Evolutionary conservation across 1,140 invertebrate genomes (phyloP).

Genomic region (Saccostrea cuccullata): DNA sequence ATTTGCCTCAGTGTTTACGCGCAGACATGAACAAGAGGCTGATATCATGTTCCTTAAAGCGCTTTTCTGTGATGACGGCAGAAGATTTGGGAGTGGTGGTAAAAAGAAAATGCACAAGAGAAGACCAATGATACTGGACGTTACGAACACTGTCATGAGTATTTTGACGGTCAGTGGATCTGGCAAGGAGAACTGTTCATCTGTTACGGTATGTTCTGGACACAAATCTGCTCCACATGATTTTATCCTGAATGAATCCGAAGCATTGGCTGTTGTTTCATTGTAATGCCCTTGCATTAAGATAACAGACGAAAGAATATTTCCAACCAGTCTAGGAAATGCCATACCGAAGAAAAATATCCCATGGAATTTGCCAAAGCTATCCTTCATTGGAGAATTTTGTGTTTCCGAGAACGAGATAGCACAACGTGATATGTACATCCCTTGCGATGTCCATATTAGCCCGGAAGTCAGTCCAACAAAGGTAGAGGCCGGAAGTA

Average conservation of each 20-base stretch:
- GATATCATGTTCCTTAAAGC: neutral
- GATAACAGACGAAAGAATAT: constrained; percentile 63
- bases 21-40: neutral
- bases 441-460: constrained; percentile 64
- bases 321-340: constrained; percentile 66
- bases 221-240: neutral
- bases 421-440: constrained; percentile 67
- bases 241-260: neutral
- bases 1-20: neutral
- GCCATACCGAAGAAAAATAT: constrained; percentile 67
- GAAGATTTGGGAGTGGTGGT: neutral
- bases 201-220: neutral
- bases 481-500: constrained; percentile 55
- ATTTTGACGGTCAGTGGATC: neutral
- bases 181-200: neutral
- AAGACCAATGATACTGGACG: constrained; percentile 37
- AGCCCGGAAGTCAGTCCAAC: constrained; percentile 51
- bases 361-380: constrained; percentile 69
- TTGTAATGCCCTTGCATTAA: constrained; percentile 40
- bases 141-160: constrained; percentile 50
- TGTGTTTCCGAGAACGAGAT: constrained; percentile 57
- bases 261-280: neutral
- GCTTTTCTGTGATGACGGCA: neutral
- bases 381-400: constrained; percentile 52
- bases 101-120: constrained; percentile 2